Conservation (phyloP, 2,113 vertebrate species). For the Tylochromis polylepis region DNA sequence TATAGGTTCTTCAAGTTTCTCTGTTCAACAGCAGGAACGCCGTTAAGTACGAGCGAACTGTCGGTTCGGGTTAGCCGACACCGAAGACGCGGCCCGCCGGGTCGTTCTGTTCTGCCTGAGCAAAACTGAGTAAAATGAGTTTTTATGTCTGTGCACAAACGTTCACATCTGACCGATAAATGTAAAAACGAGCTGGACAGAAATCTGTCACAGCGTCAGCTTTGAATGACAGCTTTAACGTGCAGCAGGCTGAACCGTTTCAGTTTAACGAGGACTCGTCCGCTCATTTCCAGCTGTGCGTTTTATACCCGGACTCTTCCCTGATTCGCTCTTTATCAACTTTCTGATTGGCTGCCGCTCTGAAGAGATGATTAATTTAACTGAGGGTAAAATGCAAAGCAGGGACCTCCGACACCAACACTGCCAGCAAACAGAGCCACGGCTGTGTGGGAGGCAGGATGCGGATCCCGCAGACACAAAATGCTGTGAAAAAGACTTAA, state of each 20-base stretch:
- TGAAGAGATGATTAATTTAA: too few relatives aligned
- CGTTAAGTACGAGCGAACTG: background rate
- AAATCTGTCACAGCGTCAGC: background rate
- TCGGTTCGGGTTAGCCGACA: background rate
- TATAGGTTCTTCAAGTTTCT: background rate
- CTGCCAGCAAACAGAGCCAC: too few relatives aligned
- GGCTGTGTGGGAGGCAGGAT: too few relatives aligned
- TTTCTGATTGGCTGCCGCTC: too few relatives aligned
- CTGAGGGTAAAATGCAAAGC: too few relatives aligned
- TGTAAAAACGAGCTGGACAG: background rate
- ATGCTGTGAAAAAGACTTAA: too few relatives aligned
- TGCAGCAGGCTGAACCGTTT: too few relatives aligned
- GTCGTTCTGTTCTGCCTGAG: background rate
- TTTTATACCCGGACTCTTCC: background rate
- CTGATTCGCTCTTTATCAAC: background rate
- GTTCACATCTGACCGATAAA: background rate
- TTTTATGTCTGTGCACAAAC: background rate
- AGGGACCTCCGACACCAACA: too few relatives aligned
- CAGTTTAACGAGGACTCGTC: too few relatives aligned
- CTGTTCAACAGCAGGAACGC: background rate
- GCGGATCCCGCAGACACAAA: too few relatives aligned
- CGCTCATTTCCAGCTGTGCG: background rate
- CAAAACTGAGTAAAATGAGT: background rate
- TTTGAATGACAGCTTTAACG: background rate
- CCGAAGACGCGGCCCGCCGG: background rate